Evolutionary conservation across 2,113 vertebrate species (phyloP), one percentile per base, ranked within the genome.

Genomic region (Mola mola): DNA sequence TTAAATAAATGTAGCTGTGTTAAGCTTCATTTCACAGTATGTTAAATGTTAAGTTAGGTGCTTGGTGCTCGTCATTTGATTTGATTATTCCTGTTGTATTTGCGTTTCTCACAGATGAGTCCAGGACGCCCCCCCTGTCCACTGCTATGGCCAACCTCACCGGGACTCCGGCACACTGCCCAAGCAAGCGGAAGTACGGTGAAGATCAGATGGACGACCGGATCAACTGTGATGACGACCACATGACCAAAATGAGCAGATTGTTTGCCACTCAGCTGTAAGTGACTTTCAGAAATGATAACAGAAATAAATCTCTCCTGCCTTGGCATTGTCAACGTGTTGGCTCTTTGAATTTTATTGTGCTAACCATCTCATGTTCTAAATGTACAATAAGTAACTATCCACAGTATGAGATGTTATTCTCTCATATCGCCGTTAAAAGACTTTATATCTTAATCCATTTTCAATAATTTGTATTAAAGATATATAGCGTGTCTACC

Each of bases 171-270:
- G 90, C 94, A 20, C 94, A 94, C 83, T 97, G 96, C 81, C 94
- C 96, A 47, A 93, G 87, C 89, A 99, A 98, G 89, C 92, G 97
- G 64, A 98, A 95, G 88, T 94, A 95, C 85, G 92, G 92, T 19
- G 87, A 94, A 81, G 94, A 97, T 86, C 95, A 95, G 43, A 94
- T 92, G 59, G 94, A 95, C 0, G 94, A 95, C 26, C 90, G 92
- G 60, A 87, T 94, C 17, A 94, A 94, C 90, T 95, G 93, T 85
- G 95, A 97, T 38, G 93, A 89, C 0, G 95, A 97, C 80, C 96
- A 94, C 12, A 90, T 94, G 84, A 90, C 94, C 68, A 98, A 98
- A 94, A 96, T 97, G 93, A 96, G 94, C 87, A 93, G 95, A 56
- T 88, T 96, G 89, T 95, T 97, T 87, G 93, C 82, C 66, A 92